phyloP scores from a whole-genome alignment of 2,113 vertebrate species.

The Zootoca vivipara region DNA sequence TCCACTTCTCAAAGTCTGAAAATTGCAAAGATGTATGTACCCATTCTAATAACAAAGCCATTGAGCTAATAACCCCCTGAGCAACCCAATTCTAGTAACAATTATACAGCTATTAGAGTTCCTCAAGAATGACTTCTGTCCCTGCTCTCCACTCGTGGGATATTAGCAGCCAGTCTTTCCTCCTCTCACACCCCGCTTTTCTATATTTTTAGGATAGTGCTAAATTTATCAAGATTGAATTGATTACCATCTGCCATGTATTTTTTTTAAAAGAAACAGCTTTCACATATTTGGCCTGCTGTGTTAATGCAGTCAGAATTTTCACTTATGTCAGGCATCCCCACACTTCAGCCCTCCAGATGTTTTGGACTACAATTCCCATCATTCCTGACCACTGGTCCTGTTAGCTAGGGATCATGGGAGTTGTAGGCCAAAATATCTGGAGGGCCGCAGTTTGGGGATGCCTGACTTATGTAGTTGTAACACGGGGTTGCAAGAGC shows the following conservation, averaged over 20 bases:
- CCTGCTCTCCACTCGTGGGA: background rate
- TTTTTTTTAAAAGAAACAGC: slow-evolving; percentile 9
- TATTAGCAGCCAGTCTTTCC: background rate
- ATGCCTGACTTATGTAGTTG: background rate
- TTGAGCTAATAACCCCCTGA: slow-evolving; percentile 13
- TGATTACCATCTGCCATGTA: slow-evolving; percentile 8
- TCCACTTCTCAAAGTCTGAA: slow-evolving; percentile 98
- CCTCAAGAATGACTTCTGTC: background rate
- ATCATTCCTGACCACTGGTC: no score
- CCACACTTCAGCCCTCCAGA: no score
- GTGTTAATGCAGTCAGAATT: background rate
- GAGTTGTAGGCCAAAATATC: no score
- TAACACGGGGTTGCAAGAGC: rapidly evolving
- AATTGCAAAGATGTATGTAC: slow-evolving; percentile 95
- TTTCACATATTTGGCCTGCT: slow-evolving; percentile 17
- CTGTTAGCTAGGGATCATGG: no score
- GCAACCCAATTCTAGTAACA: slow-evolving; percentile 1
- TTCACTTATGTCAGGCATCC: background rate
- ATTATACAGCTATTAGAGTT: background rate
- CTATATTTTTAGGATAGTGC: background rate
- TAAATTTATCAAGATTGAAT: background rate
- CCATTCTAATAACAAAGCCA: rapidly evolving
- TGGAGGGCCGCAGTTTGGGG: no score
- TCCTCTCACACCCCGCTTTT: background rate
- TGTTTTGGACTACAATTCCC: no score